Base-by-base conservation (phyloP, 2,797 vertebrate species). In the Anas bernieri region DNA sequence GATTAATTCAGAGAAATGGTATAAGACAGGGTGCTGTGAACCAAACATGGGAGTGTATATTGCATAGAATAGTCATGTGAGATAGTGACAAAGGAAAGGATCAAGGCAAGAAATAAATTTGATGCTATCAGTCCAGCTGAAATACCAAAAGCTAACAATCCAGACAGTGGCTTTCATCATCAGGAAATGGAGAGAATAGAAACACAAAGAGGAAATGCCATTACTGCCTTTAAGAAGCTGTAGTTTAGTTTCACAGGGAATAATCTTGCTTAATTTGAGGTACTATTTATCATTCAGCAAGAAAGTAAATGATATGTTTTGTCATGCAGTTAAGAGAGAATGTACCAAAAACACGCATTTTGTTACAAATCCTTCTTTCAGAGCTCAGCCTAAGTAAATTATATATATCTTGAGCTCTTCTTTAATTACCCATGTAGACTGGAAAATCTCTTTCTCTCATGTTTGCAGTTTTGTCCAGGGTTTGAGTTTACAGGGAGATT, bases 141-240 rank as follows among this genome's bases (percentile, higher is more conserved):
- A 91, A 86, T 95, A 41, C 77, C 46, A 74, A 96, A 92, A 83
- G 14, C 48, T 68, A 56, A 48, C 56, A 82, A 74, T 68, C 39
- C 28, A 84, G 77, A 39, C 63, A 86, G 52, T 23, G 68, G 45
- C 61, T 96, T 92, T 96, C 91, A 92, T 94, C 91, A 77, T 46
- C 18, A 78, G 88, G 80, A 92, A 92, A 68, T 68, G 31, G 72
- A 56, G 59, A 68, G 31, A 45, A 78, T 72, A 68, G 33, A 46
- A 93, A 72, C 63, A 70, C 30, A 90, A 85, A 92, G 74, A 81
- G 89, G 92, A 86, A 80, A 55, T 64, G 11, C 73, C 23, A 84
- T 63, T 70, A 69, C 35, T 86, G 31, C 11, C 62, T 91, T 79
- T 74, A 74, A 83, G 77, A 86, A 96, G 39, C 31, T 50, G 35